Evolutionary conservation across 2,888 invertebrate genomes (phyloP).

Genomic region (Dolomedes plantarius): DNA sequence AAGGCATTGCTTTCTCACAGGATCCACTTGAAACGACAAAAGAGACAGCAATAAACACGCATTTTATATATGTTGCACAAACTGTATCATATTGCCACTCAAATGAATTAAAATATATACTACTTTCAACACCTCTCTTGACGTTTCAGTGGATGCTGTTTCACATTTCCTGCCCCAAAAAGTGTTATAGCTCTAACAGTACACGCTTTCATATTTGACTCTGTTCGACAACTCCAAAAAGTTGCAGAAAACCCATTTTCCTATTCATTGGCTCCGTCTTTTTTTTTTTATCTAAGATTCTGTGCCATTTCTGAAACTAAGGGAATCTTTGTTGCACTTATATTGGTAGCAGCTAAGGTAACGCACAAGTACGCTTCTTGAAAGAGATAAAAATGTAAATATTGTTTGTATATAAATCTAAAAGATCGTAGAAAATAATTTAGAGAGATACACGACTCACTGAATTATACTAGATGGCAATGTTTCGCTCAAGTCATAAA

Average conservation of each 20-base stretch:
- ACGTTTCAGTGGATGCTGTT: neutral
- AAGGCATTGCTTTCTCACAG: conserved; percentile 27
- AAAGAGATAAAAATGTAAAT: conserved; percentile 61
- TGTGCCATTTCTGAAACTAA: conserved; percentile 19
- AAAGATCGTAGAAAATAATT: conserved; percentile 56
- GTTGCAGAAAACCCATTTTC: neutral
- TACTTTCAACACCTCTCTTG: too few species aligned
- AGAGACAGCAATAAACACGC: neutral
- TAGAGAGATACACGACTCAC: conserved; percentile 37
- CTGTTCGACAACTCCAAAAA: too few species aligned
- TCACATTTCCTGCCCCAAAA: neutral
- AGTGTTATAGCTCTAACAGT: neutral
- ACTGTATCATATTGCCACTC: too few species aligned
- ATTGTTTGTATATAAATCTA: conserved; percentile 57
- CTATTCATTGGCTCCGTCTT: neutral
- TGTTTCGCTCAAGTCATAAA: neutral
- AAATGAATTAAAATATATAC: too few species aligned
- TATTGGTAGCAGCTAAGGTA: neutral
- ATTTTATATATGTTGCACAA: too few species aligned
- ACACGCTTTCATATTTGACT: neutral
- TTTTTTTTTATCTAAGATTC: conserved; percentile 33
- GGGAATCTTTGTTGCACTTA: conserved; percentile 7
- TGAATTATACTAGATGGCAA: conserved; percentile 23
- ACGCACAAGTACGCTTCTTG: conserved; percentile 1
- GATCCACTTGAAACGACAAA: neutral